phyloP scores from a whole-genome alignment of 2,113 vertebrate genomes.

The Pachycephala philippinensis region DNA sequence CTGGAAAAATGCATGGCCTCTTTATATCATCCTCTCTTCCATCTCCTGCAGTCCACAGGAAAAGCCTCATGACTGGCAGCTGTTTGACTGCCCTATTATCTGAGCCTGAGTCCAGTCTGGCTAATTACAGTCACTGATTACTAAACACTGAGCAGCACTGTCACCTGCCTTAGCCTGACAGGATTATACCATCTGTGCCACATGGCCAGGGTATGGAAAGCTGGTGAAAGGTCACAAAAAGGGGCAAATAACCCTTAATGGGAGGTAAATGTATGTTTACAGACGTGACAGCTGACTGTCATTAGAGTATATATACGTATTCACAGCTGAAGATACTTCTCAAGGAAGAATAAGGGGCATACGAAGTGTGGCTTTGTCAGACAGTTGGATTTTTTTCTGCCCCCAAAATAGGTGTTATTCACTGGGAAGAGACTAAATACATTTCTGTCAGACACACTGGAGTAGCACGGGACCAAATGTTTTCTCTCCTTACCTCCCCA shows the following conservation, averaged over 20 bases:
- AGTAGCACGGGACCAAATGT: not conserved
- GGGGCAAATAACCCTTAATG: constrained; percentile 73
- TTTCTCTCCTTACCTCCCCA: not conserved
- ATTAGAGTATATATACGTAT: constrained; percentile 36
- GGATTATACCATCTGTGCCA: constrained; percentile 89
- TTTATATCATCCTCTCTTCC: not conserved
- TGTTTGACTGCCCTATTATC: constrained; percentile 83
- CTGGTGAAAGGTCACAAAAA: constrained; percentile 72
- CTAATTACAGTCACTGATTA: constrained; percentile 92
- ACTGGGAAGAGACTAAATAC: not conserved
- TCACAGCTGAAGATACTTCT: constrained; percentile 66
- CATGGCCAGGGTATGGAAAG: constrained; percentile 72
- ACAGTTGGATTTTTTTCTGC: not conserved
- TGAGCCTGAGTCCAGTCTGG: constrained; percentile 75
- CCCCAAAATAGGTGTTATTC: not conserved
- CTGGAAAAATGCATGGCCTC: not conserved
- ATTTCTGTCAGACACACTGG: not conserved
- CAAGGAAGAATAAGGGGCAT: constrained; percentile 13
- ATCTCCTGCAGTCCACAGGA: constrained; percentile 42
- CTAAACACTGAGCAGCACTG: constrained; percentile 76
- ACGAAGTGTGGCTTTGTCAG: constrained; percentile 2
- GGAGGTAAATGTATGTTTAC: constrained; percentile 76
- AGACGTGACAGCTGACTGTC: constrained; percentile 76
- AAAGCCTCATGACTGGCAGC: constrained; percentile 79
- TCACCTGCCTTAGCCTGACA: constrained; percentile 86